Conservation (phyloP, 2,797 vertebrate genomes). For the Lithobates sylvaticus region DNA sequence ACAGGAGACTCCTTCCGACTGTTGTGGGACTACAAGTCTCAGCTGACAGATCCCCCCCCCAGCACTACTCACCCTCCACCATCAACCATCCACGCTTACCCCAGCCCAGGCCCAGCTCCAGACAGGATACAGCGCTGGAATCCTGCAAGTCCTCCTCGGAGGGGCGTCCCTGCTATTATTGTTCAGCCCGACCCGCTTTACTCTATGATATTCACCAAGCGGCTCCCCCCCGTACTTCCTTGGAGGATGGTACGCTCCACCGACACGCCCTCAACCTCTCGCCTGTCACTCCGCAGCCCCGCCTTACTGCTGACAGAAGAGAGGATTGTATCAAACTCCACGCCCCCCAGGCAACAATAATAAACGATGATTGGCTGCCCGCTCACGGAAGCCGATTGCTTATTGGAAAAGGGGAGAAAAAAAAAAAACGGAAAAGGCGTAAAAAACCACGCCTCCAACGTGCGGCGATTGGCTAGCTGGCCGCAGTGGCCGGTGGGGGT, state of each 20-base stretch:
- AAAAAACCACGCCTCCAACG: neutral
- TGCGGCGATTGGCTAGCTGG: too few relatives aligned
- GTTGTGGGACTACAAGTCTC: neutral
- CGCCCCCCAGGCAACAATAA: neutral
- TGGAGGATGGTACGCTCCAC: neutral
- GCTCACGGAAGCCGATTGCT: too few relatives aligned
- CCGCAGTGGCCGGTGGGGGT: too few relatives aligned
- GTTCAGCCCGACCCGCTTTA: neutral
- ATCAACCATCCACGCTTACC: neutral
- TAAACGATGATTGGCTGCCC: neutral
- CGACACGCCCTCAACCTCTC: too few relatives aligned
- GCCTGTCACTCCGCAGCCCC: neutral
- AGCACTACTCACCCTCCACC: neutral
- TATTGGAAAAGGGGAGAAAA: too few relatives aligned
- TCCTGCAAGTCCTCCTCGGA: conserved; percentile 1
- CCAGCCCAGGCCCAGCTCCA: conserved; percentile 1
- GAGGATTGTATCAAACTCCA: neutral
- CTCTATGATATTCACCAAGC: neutral
- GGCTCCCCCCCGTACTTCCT: neutral
- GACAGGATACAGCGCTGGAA: conserved; percentile 33
- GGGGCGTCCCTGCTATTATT: neutral
- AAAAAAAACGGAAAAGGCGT: too few relatives aligned
- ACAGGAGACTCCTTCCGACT: too few relatives aligned
- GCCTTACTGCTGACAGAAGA: neutral
- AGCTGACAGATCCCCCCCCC: neutral